Evolutionary conservation across 2,113 vertebrate species (phyloP).

Genomic region (Siniperca knerii): DNA sequence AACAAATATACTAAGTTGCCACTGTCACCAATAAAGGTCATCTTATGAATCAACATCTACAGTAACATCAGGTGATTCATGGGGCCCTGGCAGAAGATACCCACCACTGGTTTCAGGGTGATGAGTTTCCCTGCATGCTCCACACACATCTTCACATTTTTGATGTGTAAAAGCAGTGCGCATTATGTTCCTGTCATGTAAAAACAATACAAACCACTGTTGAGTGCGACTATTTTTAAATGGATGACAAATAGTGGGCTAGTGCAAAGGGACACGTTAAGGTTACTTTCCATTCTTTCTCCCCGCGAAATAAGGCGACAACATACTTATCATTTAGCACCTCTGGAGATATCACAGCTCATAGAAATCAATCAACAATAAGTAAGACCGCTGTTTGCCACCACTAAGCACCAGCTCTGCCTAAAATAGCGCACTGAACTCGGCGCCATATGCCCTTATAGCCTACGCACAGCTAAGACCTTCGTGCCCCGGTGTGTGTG

Average conservation of each 20-base stretch:
- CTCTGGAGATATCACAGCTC: not conserved
- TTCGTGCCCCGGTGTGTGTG: conserved; percentile 12
- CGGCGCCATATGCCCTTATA: conserved; percentile 27
- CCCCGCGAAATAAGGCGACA: not conserved
- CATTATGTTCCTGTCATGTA: not conserved
- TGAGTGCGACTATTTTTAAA: conserved; percentile 14
- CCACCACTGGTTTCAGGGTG: conserved; percentile 7
- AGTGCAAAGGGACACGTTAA: not conserved
- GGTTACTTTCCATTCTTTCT: not conserved
- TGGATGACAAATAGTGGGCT: not conserved
- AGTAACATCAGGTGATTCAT: conserved; percentile 34
- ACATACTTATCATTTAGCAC: conserved; percentile 10
- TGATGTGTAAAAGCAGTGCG: not conserved
- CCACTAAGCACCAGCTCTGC: conserved; percentile 8
- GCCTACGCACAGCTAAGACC: conserved; percentile 14
- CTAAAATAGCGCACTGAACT: conserved; percentile 42
- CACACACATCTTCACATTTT: not conserved
- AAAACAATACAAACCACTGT: conserved; percentile 9
- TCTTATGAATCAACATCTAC: conserved; percentile 19
- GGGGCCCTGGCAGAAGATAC: conserved; percentile 19
- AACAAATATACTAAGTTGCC: conserved; percentile 16
- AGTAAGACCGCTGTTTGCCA: conserved; percentile 27
- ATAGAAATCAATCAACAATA: conserved; percentile 5
- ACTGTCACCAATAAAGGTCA: conserved; percentile 27
- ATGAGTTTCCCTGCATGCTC: not conserved